Base-by-base conservation (phyloP, 2,888 invertebrate genomes). In the Agrotis ipsilon region DNA sequence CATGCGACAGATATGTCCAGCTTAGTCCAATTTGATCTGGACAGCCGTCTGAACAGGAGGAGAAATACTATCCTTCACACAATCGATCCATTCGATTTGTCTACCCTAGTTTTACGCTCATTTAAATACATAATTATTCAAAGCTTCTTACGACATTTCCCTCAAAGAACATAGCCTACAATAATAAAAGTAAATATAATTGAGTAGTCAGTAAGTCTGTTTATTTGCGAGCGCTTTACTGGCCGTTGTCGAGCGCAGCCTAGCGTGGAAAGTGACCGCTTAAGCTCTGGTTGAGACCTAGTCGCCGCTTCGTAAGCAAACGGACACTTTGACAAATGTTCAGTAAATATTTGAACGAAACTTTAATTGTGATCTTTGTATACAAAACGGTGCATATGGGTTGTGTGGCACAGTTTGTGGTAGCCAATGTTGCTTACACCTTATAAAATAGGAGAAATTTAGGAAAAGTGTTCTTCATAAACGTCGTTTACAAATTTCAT, bases 291-390 rank as follows among this genome's bases (percentile, higher is more conserved):
- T 79, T 67, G 60, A 57, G 82, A 74, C 65, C 61, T 59, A 66
- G 79, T 59, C 67, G 21, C 65, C 64, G 60, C 68, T 57, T 63
- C 45, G 68, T 54, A 68, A 68, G 66, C 63, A 68, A 78, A 58
- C 82, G 65, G 80, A 79, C 66, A 79, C 68, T 73, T 68, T 73
- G 80, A 73, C 63, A 74, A 82, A 82, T 74, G 57, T 64, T 63
- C 54, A 46, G 55, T 69, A 79, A 69, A 79, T 66, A 82, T 80
- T 74, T 82, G 32, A 79, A 74, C 49, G 52, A 59, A 62, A 68
- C 54, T 79, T 66, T 81, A 60, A 68, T 72, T 68, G 52, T 81
- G 39, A 57, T 52, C 55, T 66, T 51, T 62, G 51, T 60, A 16
- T 0, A 51, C 21, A 3, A 32, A n/a, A 19, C 32, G 14, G 14